Conservation (phyloP, 2,113 vertebrate species). For the Sylvilagus bachmani region DNA sequence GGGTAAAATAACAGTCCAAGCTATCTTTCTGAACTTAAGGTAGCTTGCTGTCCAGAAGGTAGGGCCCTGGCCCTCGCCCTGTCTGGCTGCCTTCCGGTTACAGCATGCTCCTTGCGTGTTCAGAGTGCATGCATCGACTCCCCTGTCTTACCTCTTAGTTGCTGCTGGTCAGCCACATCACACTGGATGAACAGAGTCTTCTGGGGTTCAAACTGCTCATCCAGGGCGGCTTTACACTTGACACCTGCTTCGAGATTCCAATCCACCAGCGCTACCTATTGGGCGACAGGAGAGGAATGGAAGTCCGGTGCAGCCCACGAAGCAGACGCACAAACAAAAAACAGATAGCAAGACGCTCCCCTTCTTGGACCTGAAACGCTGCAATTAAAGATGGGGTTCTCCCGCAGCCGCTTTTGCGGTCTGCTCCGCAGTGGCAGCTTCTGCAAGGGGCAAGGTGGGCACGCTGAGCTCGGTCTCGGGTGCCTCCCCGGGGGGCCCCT, state of each 20-base stretch:
- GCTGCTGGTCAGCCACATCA: slow-evolving; percentile 92
- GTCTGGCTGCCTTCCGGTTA: slow-evolving; percentile 21
- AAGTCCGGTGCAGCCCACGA: not conserved
- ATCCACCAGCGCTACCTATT: slow-evolving; percentile 93
- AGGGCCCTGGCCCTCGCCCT: not conserved
- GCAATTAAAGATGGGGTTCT: not conserved
- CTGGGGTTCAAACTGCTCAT: slow-evolving; percentile 92
- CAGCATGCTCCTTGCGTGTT: not conserved
- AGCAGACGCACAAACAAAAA: not conserved
- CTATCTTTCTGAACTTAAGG: not conserved
- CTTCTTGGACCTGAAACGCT: not conserved
- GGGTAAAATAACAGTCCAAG: not conserved
- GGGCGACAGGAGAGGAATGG: not conserved
- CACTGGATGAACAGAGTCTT: slow-evolving; percentile 93
- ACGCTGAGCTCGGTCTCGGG: not conserved
- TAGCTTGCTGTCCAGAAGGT: not conserved
- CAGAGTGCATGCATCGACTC: not conserved
- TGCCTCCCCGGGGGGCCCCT: not conserved
- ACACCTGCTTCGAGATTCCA: slow-evolving; percentile 91
- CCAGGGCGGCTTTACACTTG: slow-evolving; percentile 91
- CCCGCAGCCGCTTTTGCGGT: not conserved
- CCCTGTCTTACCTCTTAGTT: slow-evolving; percentile 92
- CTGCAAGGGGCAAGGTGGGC: not conserved
- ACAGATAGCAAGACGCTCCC: not conserved
- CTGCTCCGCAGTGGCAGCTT: not conserved